Conservation (phyloP, 2,113 vertebrate genomes). For the Caloenas nicobarica region DNA sequence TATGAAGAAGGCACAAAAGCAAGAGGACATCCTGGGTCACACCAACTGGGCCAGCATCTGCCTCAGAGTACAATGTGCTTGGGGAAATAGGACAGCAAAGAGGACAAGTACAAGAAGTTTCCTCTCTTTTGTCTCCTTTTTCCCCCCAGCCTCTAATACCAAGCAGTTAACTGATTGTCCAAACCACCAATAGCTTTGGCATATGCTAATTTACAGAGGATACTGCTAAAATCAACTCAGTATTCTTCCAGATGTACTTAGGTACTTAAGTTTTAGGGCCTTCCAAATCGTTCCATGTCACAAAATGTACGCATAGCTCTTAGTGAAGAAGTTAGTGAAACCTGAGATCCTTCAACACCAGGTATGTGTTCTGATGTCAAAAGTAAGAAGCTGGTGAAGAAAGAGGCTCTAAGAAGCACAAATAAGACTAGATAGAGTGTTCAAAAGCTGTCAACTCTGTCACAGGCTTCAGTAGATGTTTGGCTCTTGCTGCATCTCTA, state of each 20-base stretch:
- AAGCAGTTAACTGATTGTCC: background rate
- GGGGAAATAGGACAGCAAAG: background rate
- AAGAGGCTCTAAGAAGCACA: background rate
- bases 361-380: background rate
- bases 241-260: background rate
- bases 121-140: background rate
- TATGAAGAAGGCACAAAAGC: background rate
- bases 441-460: background rate
- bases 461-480: background rate
- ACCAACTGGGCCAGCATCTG: background rate
- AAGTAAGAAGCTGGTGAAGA: background rate
- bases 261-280: background rate
- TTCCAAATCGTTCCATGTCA: rapidly evolving
- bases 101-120: background rate
- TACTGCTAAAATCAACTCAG: background rate
- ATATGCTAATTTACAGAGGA: background rate
- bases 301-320: background rate
- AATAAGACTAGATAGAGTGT: background rate
- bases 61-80: background rate
- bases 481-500: background rate
- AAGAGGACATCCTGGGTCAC: background rate
- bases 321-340: background rate
- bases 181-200: background rate
- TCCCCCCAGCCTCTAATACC: background rate
- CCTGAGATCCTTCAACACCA: background rate